These are phyloP conservation scores for Germaria angustata DNA, from an alignment of 2,888 invertebrate species.

Conservation along the genomic window DNA sequence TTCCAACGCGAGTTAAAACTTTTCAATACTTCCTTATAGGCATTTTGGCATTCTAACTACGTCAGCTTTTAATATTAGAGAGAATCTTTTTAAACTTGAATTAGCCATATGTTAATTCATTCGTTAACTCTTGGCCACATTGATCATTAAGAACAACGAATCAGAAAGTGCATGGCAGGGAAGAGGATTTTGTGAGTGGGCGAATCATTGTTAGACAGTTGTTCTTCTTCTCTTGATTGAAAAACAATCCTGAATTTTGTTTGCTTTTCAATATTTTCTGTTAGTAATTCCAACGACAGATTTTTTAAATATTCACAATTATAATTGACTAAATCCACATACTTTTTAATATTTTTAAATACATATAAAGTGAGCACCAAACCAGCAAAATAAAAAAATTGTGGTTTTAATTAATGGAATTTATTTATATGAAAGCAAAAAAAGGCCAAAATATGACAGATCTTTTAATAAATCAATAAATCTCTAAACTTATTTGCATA, in stretches of 20 bases:
- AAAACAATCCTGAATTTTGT: no score
- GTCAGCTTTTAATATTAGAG: no score
- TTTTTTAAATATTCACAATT: slow-evolving; percentile 16
- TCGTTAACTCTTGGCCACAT: neutral
- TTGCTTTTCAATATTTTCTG: slow-evolving; percentile 19
- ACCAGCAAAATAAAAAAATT: slow-evolving; percentile 56
- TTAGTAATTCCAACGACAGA: slow-evolving; percentile 44
- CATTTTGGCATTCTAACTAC: no score
- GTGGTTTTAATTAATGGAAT: slow-evolving; percentile 49
- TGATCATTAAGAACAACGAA: neutral
- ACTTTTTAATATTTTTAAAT: slow-evolving; percentile 28
- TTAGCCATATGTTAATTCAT: no score
- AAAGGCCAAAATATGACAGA: no score
- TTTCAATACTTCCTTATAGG: no score
- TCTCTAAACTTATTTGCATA: no score
- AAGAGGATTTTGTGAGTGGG: neutral
- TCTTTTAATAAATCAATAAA: no score
- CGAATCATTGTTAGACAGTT: neutral
- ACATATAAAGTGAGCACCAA: slow-evolving; percentile 21
- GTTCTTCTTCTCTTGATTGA: neutral
- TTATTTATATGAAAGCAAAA: slow-evolving; percentile 3
- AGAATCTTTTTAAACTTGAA: no score
- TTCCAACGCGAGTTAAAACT: no score
- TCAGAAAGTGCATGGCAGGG: neutral
- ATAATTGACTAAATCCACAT: neutral